Evolutionary conservation across 1,140 invertebrate genomes (phyloP), one percentile per base, ranked within the genome.

Genomic region (Drosophila seguyi): DNA sequence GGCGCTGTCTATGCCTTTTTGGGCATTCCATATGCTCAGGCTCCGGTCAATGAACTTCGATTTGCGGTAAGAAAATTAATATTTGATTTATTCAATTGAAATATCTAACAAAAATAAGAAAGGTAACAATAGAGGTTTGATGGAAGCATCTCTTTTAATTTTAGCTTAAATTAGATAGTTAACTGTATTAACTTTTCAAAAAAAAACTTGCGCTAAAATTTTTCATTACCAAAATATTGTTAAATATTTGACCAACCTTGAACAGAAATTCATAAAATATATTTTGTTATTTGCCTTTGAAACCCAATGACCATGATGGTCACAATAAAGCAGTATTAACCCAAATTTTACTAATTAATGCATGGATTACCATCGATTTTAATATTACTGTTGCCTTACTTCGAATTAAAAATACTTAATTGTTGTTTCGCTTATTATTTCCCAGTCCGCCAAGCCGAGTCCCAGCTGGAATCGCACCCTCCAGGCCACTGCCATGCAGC

Each of bases 11-110:
- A 95, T 72, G 94, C 94, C 4, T 96, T 95, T 85, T 90, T 96
- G 47, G 96, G 96, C 5, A 93, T 96, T 66, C 95, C 95, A 0
- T 96, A 96, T 90, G 96, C 95, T 0, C 93, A 94, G 39, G 93
- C 96, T 13, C 95, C 95, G 0, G 84, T 94, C 10, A 95, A 94
- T 1, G 85, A 93, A 29, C 92, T 96, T 4, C 86, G 96, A 52
- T 96, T 96, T 91, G 85, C 92, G 44, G 93, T 93, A 82, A 86
- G 90, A 47, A 25, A 20, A 22, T 0, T 0, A 3, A 22, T 13
- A 20, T 2, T 11, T 20, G 0, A 20, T 22, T 20, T 44, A 44
- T 42, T 18, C 0, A 42, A 10, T 41, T 18, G 1, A 18, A 41
- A 10, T 41, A 10, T 18, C 3, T 4, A 4, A 41, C 8, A 41